Base-by-base conservation (phyloP, 1,140 invertebrate species). In the Temnothorax nylanderi region DNA sequence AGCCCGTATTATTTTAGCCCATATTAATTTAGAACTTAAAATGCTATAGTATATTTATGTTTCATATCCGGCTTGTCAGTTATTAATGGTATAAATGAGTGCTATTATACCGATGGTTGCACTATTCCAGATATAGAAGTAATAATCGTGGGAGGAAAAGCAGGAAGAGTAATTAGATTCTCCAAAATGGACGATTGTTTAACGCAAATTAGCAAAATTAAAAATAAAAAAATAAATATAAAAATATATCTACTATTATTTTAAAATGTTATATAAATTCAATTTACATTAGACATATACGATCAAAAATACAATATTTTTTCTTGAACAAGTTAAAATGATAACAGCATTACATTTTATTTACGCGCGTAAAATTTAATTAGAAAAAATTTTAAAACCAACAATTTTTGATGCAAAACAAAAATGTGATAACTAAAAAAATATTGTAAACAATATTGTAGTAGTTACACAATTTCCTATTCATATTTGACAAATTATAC, bases 61-160 rank as follows among this genome's bases (percentile, higher is more conserved):
- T 58, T 76, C 58, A 60, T 62, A 47, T 13, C 26, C 26, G 18
- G 18, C 44, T 64, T 78, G 18, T 49, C 26, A 47, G 8, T 64
- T 78, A 7, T 8, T 76, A n/a, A 78, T 64, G 41, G 64, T 64
- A 47, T 62, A 90, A 69, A 89, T 91, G 85, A 86, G 71, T 60
- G 86, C 54, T 47, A 49, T 41, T 76, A 60, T 32, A 49, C 34
- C 60, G 18, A 54, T 81, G 62, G 13, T 37, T 88, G 71, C 51
- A 21, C 32, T 41, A 81, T 69, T 4, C 32, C 16, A 71, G 47
- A 89, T 69, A 90, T 89, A 75, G 85, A 81, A 89, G 74, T 71
- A 87, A 87, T 64, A 51, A 78, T 80, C 37, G 71, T 65, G 21
- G 51, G 44, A 51, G 21, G 58, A 18, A 44, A 58, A 71, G 11